These are phyloP conservation scores for Passer montanus DNA, from an alignment of 2,113 vertebrate genomes.

Conservation along the genomic window DNA sequence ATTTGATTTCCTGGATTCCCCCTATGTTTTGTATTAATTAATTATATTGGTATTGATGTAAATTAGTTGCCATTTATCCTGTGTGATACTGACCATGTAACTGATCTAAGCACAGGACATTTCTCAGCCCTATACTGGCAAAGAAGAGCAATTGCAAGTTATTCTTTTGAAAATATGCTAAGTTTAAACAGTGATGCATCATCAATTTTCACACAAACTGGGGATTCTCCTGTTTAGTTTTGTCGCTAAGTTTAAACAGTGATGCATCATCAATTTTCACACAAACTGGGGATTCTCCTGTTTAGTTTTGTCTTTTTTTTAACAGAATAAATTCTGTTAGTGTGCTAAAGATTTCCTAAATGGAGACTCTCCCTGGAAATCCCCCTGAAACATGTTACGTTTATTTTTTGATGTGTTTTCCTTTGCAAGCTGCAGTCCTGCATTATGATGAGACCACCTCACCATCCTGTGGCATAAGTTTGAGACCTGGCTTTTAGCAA, in stretches of 20 bases:
- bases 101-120: neutral
- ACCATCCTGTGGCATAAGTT: neutral
- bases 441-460: neutral
- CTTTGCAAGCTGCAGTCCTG: neutral
- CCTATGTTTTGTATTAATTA: neutral
- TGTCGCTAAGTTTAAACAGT: neutral
- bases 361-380: neutral
- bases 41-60: neutral
- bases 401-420: neutral
- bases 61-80: neutral
- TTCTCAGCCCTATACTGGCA: neutral
- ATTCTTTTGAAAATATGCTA: neutral
- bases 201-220: neutral
- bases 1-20: neutral
- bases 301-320: neutral
- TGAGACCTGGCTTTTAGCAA: neutral
- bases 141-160: neutral
- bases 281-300: neutral
- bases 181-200: neutral
- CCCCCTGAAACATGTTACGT: neutral
- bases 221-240: neutral
- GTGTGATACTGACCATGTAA: neutral
- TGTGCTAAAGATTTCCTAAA: neutral
- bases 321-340: neutral
- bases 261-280: neutral